phyloP scores from a whole-genome alignment of 92 coral and sea anemone genomes.

The Heliopora coerulea region DNA sequence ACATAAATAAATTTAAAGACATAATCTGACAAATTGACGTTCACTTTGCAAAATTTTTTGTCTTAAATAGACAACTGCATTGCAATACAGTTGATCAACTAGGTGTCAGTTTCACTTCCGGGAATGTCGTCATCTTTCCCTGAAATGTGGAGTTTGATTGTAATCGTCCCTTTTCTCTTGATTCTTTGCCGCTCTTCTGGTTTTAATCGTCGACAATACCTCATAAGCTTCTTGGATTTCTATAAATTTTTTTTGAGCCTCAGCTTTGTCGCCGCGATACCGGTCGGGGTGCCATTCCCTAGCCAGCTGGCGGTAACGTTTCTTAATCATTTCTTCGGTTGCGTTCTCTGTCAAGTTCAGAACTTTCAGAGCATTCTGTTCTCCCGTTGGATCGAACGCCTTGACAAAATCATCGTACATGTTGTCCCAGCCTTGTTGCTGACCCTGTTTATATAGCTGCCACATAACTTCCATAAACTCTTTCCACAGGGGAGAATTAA shows the following conservation, averaged over 20 bases:
- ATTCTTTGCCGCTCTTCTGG: conserved; percentile 70
- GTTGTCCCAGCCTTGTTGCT: conserved; percentile 92
- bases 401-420: conserved; percentile 93
- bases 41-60: no score
- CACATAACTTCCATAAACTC: conserved; percentile 90
- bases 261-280: conserved; percentile 67
- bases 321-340: conserved; percentile 77
- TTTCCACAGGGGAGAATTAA: conserved; percentile 94
- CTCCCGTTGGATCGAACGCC: conserved; percentile 98
- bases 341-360: conserved; percentile 82
- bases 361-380: conserved; percentile 87
- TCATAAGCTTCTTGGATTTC: conserved; percentile 97
- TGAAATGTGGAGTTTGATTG: conserved; percentile 50
- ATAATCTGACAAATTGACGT: no score
- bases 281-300: conserved; percentile 92
- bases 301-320: conserved; percentile 87
- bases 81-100: no score
- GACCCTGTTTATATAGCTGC: conserved; percentile 84
- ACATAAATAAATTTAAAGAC: no score
- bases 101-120: conserved; percentile 17
- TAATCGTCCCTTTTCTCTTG: conserved; percentile 65
- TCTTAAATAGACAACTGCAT: no score
- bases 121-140: conserved; percentile 41
- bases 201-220: conserved; percentile 76
- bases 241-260: conserved; percentile 88